Conservation (phyloP, 2,888 invertebrate genomes). For the Lithosia quadra region DNA sequence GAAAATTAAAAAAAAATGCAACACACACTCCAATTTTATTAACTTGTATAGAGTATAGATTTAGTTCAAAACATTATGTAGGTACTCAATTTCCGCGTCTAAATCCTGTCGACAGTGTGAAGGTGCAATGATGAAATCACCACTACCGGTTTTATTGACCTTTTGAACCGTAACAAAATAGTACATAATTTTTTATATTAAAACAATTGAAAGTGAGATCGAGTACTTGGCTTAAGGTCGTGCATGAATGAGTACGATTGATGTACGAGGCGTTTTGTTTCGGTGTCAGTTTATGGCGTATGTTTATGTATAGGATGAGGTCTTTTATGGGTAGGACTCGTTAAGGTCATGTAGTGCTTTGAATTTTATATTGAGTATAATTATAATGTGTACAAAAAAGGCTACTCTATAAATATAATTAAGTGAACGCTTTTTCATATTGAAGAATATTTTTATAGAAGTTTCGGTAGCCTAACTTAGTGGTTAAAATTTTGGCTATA, state of each 20-base stretch:
- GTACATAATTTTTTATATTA: conserved; percentile 52
- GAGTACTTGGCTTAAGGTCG: conserved; percentile 70
- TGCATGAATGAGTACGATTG: conserved; percentile 38
- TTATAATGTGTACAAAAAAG: neutral
- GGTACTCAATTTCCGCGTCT: conserved; percentile 33
- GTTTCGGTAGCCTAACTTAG: neutral
- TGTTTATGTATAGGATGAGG: conserved; percentile 18
- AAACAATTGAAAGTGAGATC: conserved; percentile 82
- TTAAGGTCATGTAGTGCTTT: conserved; percentile 12
- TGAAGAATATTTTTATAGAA: too few species aligned
- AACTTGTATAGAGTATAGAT: neutral
- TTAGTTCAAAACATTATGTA: conserved; percentile 11
- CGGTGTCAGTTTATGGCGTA: conserved; percentile 33
- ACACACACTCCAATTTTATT: too few species aligned
- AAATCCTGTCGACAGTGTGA: conserved; percentile 25
- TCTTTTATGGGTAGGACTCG: conserved; percentile 9
- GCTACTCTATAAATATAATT: neutral
- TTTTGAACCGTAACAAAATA: conserved; percentile 67
- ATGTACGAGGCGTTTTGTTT: conserved; percentile 40
- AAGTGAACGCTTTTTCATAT: neutral
- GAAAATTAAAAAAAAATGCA: too few species aligned
- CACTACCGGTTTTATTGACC: conserved; percentile 72
- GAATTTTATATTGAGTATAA: neutral
- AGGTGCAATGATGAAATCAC: conserved; percentile 64
- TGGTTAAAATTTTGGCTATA: too few species aligned